Conservation (phyloP, 2,888 invertebrate species). For the Pediacus dermestoides region DNA sequence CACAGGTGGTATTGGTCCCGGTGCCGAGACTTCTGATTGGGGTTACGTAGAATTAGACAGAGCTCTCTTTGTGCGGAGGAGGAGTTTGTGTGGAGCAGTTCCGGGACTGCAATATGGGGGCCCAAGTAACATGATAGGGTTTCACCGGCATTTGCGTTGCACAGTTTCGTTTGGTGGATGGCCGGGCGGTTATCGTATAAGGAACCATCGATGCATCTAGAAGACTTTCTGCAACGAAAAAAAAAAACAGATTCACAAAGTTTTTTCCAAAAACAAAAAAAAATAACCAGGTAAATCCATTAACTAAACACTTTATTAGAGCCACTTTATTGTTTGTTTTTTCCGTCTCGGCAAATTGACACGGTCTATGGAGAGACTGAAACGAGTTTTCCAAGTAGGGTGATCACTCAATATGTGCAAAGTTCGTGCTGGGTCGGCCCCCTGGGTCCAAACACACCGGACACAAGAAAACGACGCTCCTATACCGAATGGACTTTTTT, state of each 20-base stretch:
- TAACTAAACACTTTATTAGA: too few species aligned
- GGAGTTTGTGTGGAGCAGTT: slow-evolving; percentile 50
- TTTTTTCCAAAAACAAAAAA: too few species aligned
- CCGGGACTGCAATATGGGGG: slow-evolving; percentile 48
- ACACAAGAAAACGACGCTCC: too few species aligned
- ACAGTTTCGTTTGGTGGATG: slow-evolving; percentile 47
- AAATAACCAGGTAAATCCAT: too few species aligned
- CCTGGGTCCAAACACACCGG: too few species aligned
- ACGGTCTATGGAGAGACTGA: too few species aligned
- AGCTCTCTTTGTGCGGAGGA: slow-evolving; percentile 50
- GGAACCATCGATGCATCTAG: slow-evolving; percentile 40
- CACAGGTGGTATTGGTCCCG: slow-evolving; percentile 53
- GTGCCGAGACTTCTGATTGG: slow-evolving; percentile 47
- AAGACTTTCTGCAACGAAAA: slow-evolving; percentile 40
- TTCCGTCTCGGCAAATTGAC: too few species aligned
- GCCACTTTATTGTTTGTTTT: too few species aligned
- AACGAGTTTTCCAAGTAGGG: too few species aligned
- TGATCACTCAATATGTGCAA: slow-evolving; percentile 1
- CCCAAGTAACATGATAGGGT: slow-evolving; percentile 51
- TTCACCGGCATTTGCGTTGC: slow-evolving; percentile 51
- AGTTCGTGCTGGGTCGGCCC: slow-evolving; percentile 2
- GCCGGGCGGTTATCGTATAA: slow-evolving; percentile 48
- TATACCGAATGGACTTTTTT: too few species aligned
- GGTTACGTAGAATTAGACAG: slow-evolving; percentile 43
- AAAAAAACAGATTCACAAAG: slow-evolving; percentile 3